Conservation (phyloP, 2,797 vertebrate species). For the Erethizon dorsatum region DNA sequence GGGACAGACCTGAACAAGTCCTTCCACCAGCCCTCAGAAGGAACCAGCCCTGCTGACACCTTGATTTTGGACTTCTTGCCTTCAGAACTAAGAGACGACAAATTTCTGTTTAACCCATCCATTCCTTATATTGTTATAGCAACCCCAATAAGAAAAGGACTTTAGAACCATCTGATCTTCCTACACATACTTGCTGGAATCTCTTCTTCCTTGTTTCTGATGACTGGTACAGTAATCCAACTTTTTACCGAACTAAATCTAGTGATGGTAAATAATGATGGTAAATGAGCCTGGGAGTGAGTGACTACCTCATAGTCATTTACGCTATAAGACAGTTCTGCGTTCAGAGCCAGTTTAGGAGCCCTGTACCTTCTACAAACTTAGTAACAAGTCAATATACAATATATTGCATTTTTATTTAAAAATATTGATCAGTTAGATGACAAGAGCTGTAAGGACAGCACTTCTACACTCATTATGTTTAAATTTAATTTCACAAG, state of each 20-base stretch:
- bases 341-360: neutral
- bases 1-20: neutral
- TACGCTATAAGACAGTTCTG: neutral
- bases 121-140: neutral
- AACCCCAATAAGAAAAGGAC: neutral
- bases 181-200: neutral
- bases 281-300: neutral
- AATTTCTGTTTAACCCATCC: neutral
- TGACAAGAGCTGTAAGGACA: neutral
- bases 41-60: neutral
- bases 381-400: neutral
- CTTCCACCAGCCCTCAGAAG: neutral
- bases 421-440: neutral
- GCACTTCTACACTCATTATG: neutral
- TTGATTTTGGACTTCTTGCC: neutral
- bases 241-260: neutral
- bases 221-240: too few species aligned
- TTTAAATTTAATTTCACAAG: conserved; percentile 30
- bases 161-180: neutral
- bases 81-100: neutral
- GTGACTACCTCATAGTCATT: too few species aligned
- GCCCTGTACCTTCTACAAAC: neutral
- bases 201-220: neutral
- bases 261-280: neutral
- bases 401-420: neutral